Evolutionary conservation across 2,888 invertebrate species (phyloP).

Genomic region (Trichogramma dendrolimi): DNA sequence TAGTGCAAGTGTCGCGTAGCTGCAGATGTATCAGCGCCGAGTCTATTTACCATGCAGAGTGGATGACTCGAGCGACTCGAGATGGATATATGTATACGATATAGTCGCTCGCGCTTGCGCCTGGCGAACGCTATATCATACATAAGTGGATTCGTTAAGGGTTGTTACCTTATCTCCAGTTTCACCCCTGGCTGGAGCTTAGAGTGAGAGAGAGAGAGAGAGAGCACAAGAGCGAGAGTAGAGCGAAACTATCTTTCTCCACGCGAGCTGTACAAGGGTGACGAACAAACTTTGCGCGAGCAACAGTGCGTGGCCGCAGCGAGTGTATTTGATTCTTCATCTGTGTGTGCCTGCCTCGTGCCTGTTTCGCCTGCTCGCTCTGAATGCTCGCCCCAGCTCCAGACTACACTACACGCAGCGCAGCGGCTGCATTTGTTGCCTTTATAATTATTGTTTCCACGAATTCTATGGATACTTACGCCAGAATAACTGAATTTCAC

Average conservation of each 20-base stretch:
- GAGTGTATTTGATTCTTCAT: too few relatives aligned
- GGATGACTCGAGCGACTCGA: constrained; percentile 25
- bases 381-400: too few relatives aligned
- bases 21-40: constrained; percentile 3
- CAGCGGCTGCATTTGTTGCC: too few relatives aligned
- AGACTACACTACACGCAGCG: too few relatives aligned
- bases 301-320: background rate
- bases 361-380: too few relatives aligned
- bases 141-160: constrained; percentile 35
- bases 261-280: background rate
- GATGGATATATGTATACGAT: constrained; percentile 32
- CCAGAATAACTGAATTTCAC: too few relatives aligned
- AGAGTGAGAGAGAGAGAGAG: background rate
- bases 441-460: too few relatives aligned
- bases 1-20: too few relatives aligned
- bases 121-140: constrained; percentile 20
- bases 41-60: constrained; percentile 38
- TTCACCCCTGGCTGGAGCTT: constrained; percentile 22
- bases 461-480: too few relatives aligned
- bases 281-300: background rate
- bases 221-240: background rate
- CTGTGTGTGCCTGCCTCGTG: too few relatives aligned
- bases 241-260: background rate
- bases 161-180: constrained; percentile 30
- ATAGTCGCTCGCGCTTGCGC: constrained; percentile 24